Evolutionary conservation across 2,888 invertebrate species (phyloP).

Genomic region (Lacanobia oleracea): DNA sequence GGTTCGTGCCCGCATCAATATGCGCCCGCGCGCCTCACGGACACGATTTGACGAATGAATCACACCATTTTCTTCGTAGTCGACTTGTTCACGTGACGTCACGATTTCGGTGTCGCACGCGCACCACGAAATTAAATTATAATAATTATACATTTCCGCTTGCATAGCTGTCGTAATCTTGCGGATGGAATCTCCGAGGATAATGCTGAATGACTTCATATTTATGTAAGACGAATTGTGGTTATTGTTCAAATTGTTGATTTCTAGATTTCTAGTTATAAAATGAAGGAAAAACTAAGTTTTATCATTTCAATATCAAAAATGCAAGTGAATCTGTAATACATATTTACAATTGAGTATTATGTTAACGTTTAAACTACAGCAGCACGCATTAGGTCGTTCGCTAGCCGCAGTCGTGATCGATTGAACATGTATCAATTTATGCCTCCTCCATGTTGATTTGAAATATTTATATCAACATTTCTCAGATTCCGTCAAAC

Average conservation of each 20-base stretch:
- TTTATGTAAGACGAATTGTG: constrained; percentile 40
- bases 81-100: constrained; percentile 84
- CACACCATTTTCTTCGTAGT: constrained; percentile 82
- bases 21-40: constrained; percentile 86
- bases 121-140: constrained; percentile 84
- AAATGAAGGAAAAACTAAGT: constrained; percentile 1
- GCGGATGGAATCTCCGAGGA: constrained; percentile 37
- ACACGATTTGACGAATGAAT: constrained; percentile 87
- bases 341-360: constrained; percentile 11
- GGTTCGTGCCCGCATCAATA: constrained; percentile 82
- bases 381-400: constrained; percentile 46
- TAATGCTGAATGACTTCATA: constrained; percentile 38
- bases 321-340: constrained; percentile 22
- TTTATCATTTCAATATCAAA: constrained; percentile 4
- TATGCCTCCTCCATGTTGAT: constrained; percentile 46
- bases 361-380: constrained; percentile 38
- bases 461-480: constrained; percentile 43
- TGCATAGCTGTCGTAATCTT: constrained; percentile 72
- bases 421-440: constrained; percentile 57
- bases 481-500: constrained; percentile 58
- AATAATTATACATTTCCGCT: constrained; percentile 82
- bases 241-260: constrained; percentile 10
- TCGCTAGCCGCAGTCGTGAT: constrained; percentile 64
- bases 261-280: not conserved
- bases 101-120: constrained; percentile 87